Evolutionary conservation across 2,113 vertebrate species (phyloP), one percentile per base, ranked within the genome.

Genomic region (Scartelaos histophorus): DNA sequence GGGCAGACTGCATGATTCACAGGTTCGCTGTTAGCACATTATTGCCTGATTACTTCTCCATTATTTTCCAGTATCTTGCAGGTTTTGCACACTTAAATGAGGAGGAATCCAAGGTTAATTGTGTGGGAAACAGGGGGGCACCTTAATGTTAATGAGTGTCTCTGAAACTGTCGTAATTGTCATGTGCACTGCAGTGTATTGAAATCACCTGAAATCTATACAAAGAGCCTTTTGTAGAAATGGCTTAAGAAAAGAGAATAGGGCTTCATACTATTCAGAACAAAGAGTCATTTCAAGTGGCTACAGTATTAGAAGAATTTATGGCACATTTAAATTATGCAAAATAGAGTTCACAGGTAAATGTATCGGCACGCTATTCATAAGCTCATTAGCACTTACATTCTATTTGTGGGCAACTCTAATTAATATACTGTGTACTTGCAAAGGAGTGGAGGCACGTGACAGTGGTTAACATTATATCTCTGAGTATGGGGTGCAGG

Each of bases 71-170:
- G 64, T 67, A 75, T 83, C 66, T 54, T 69, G 75, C 82, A 75
- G 77, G 47, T 65, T 81, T 67, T 71, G 77, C 69, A 80, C 61
- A 69, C 72, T 79, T 84, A 84, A 82, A 87, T 87, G 81, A 80
- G 78, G 67, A 75, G 79, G 80, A 89, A 67, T 75, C 69, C 67
- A 78, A 74, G 82, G 85, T 89, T 89, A 82, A 87, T 87, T 84
- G 67, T 76, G 75, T 77, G 75, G 71, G 75, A 86, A 84, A 81
- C 80, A 80, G 73, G 71, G 60, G 56, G 62, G 51, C 73, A 69
- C 66, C 73, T 71, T 77, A 56, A 46, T 73, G 76, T 74, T 69
- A 81, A 79, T 66, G 58, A 74, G 71, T 38, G 49, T 47, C 46
- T 74, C 60, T 29, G 66, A 58, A 22, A 76, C 70, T 76, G 62